Evolutionary conservation across 1,140 invertebrate genomes (phyloP), one percentile per base, ranked within the genome.

Genomic region (Heliconius hermathena): DNA sequence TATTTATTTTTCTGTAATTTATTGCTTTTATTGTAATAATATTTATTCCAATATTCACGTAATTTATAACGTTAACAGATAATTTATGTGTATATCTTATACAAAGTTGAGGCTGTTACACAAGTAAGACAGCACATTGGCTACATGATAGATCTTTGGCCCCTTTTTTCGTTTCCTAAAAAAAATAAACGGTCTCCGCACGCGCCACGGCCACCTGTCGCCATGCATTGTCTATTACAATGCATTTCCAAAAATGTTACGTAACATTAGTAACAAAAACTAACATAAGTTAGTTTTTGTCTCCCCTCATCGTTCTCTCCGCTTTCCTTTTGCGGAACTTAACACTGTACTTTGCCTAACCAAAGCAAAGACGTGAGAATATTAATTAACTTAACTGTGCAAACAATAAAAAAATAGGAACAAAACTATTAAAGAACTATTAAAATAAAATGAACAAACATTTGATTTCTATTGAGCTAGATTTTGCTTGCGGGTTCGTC

Each of bases 121-220:
- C 46, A 71, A n/a, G 46, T 13, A 22, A 73, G 52, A 57, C 49
- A 57, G 54, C 52, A 29, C 22, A 66, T 29, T 11, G 26, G 33
- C 46, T 57, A 52, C 33, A 54, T 54, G 70, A 71, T 54, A 52
- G 76, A 78, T 52, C 76, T 54, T 60, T 73, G 70, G 46, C 41
- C 78, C 78, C 74, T 72, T 80, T 66, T 66, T 78, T 57, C 5
- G 71, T 78, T 73, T 78, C 71, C 60, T 72, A 77, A 80, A 76
- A 80, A 29, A 72, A 38, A 76, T 38, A 72, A 76, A 52, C 60
- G 29, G 18, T 70, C 41, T 54, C 38, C 79, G 74, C 79, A 80
- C 79, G 79, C 74, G 74, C 46, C 38, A 26, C 22, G 73, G 52
- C 36, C 73, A 52, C 79, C 79, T 80, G 79, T 70, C 79, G 74